Evolutionary conservation across 1,140 invertebrate genomes (phyloP), one percentile per base, ranked within the genome.

Genomic region (Dryas iulia): DNA sequence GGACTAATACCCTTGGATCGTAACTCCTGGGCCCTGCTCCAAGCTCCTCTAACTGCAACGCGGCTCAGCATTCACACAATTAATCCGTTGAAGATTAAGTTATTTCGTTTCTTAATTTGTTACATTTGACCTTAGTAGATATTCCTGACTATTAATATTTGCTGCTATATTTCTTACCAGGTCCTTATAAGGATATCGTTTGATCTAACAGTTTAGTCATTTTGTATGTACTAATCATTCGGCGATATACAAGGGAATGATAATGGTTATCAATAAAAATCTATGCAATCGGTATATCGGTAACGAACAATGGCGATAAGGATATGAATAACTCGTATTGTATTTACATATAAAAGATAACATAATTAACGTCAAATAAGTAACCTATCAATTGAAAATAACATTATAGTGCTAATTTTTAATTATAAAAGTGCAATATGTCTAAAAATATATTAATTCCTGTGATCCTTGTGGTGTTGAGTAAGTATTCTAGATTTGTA

Each of bases 231-330:
- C 18, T 47, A 39, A 47, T 60, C 59, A 52, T 26, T 62, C 59
- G 59, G 59, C 59, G n/a, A 6, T 39, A 26, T 62, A 53, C n/a
- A 52, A 62, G n/a, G 14, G 47, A 58, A 59, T 60, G 47, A 74
- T 65, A 68, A 63, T 59, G 35, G 23, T 69, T 72, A 77, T 77
- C 66, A 71, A 61, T 47, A 65, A 52, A 73, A 78, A 76, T 81
- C 82, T 73, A 70, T 74, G 67, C 73, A 65, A 77, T 71, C 73
- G 62, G 58, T 61, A 39, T 58, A 47, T 71, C 70, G 67, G 54
- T 70, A 74, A 72, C 62, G 33, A 35, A 30, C 14, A 47, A 47
- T 47, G 18, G 5, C 33, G 73, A 81, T 78, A 77, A 73, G 59
- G 24, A 30, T 18, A 52, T 61, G 18, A 61, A 18, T 54, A 69